These are phyloP conservation scores for Perithous albicinctus DNA, from an alignment of 2,888 invertebrate genomes.

Conservation along the genomic window DNA sequence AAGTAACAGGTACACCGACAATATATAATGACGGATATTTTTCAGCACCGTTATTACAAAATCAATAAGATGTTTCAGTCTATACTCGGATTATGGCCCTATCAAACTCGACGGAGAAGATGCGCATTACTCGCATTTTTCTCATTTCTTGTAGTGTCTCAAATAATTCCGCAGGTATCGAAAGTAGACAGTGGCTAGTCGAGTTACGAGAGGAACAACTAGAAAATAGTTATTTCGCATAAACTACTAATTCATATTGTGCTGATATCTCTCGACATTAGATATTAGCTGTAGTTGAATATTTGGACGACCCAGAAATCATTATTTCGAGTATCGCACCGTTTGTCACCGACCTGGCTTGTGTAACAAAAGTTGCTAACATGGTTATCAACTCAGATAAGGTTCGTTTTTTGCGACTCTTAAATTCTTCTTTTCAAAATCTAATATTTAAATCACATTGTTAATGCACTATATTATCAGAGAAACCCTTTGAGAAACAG, in stretches of 20 bases:
- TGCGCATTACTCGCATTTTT: slow-evolving; percentile 9
- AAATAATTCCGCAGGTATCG: slow-evolving; percentile 56
- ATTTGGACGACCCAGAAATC: slow-evolving; percentile 23
- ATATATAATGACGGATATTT: slow-evolving; percentile 40
- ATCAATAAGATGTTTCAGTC: slow-evolving; percentile 44
- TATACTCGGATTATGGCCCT: slow-evolving; percentile 43
- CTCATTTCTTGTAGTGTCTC: background rate
- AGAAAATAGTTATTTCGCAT: background rate
- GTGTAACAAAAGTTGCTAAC: slow-evolving; percentile 37
- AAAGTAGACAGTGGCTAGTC: background rate
- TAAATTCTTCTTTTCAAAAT: background rate
- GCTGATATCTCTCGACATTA: background rate
- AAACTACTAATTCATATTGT: background rate
- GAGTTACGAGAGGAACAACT: background rate
- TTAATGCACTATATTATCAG: background rate
- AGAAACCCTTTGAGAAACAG: slow-evolving; percentile 7
- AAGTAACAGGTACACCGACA: background rate
- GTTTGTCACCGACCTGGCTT: slow-evolving; percentile 39
- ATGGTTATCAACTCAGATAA: slow-evolving; percentile 30
- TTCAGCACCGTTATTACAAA: slow-evolving; percentile 46
- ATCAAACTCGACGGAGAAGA: slow-evolving; percentile 29
- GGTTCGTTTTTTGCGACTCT: slow-evolving; percentile 4
- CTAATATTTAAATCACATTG: background rate
- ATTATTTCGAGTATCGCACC: slow-evolving; percentile 46
- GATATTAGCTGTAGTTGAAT: slow-evolving; percentile 48